phyloP scores from a whole-genome alignment of 2,113 vertebrate species.

The Odontesthes bonariensis region DNA sequence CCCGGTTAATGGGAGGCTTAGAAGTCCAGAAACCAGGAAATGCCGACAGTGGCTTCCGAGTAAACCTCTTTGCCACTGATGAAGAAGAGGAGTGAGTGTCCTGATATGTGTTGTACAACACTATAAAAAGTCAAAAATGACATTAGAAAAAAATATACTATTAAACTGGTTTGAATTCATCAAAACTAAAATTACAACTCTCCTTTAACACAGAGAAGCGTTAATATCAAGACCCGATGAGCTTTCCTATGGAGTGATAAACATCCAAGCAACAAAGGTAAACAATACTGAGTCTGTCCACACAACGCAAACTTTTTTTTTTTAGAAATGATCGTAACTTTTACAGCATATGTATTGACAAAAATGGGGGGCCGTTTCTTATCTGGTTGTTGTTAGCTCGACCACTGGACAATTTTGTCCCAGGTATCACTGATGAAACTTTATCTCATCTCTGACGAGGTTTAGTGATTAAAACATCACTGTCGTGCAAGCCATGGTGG shows the following conservation, averaged over 20 bases:
- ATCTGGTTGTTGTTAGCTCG: background rate
- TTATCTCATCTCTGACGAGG: background rate
- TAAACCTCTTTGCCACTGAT: constrained; percentile 93
- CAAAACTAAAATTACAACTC: constrained; percentile 26
- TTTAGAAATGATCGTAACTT: background rate
- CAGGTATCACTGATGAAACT: background rate
- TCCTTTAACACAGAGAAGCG: constrained; percentile 84
- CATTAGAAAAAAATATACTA: background rate
- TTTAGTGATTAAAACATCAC: constrained; percentile 4
- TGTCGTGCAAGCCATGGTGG: background rate
- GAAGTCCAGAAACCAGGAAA: constrained; percentile 85
- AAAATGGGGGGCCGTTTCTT: background rate
- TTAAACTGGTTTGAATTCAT: background rate
- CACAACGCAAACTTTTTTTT: background rate
- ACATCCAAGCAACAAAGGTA: constrained; percentile 95
- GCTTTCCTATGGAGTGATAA: constrained; percentile 90
- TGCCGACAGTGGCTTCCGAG: constrained; percentile 87
- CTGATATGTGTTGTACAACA: background rate
- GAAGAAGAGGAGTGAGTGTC: constrained; percentile 94
- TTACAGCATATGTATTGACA: no score
- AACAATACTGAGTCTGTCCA: background rate
- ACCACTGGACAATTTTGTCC: background rate
- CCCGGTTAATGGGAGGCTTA: constrained; percentile 92
- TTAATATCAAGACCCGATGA: constrained; percentile 90
- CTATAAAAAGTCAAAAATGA: background rate